Conservation (phyloP, 2,797 vertebrate species). For the Oreochromis grahami region DNA sequence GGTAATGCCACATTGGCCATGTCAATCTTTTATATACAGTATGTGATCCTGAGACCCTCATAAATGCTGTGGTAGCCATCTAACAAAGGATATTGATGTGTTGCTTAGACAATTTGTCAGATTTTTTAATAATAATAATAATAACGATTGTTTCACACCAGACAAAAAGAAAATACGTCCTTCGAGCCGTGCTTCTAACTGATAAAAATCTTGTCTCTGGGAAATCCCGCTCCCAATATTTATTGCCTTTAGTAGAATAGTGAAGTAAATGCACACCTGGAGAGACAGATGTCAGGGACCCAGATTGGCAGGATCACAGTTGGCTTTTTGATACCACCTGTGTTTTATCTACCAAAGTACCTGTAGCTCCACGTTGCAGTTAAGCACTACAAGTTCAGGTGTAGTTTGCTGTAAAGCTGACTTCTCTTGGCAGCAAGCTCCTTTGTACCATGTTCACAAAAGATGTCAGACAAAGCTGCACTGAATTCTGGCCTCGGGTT, state of each 20-base stretch:
- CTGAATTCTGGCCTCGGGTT: not conserved
- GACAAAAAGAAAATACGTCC: not conserved
- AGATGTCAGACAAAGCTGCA: not conserved
- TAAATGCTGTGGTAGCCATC: not conserved
- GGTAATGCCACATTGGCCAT: not conserved
- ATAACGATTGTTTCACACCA: not conserved
- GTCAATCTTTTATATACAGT: not conserved
- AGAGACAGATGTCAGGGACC: not conserved
- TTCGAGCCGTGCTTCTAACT: too few species aligned
- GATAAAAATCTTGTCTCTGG: not conserved
- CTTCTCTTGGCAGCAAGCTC: not conserved
- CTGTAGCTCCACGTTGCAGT: not conserved
- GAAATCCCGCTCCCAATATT: not conserved
- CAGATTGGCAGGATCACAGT: not conserved
- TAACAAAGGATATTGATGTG: not conserved
- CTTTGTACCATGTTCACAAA: not conserved
- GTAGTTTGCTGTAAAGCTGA: not conserved
- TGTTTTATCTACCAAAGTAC: not conserved
- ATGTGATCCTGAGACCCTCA: not conserved
- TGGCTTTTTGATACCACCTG: constrained; percentile 1
- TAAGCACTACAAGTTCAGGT: not conserved
- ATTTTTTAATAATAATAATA: not conserved
- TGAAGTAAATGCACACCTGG: not conserved
- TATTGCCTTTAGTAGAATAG: not conserved
- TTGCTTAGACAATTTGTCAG: not conserved